phyloP scores from a whole-genome alignment of 2,888 invertebrate genomes.

The Drosophila multiciliata region DNA sequence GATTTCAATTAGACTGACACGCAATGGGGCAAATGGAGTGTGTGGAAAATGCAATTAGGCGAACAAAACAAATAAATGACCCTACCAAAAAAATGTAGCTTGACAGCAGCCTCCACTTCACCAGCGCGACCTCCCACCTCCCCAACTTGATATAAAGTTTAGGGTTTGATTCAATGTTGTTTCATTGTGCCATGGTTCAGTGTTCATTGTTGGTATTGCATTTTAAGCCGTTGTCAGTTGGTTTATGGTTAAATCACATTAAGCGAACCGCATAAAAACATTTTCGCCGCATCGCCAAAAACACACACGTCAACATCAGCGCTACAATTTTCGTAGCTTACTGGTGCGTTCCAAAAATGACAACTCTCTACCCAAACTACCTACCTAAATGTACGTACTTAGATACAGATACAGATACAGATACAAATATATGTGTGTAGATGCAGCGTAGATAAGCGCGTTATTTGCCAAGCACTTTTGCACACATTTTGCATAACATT shows the following conservation, averaged over 20 bases:
- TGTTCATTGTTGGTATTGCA: conserved; percentile 40
- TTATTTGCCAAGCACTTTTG: conserved; percentile 76
- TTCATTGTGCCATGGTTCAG: conserved; percentile 32
- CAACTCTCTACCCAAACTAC: conserved; percentile 20
- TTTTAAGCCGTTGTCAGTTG: conserved; percentile 61
- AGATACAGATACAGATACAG: conserved; percentile 26
- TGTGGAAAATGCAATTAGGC: conserved; percentile 73
- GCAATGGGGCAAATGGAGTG: conserved; percentile 20
- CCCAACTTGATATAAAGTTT: conserved; percentile 12
- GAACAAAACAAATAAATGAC: conserved; percentile 63
- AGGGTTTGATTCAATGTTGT: conserved; percentile 26
- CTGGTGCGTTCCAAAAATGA: conserved; percentile 64
- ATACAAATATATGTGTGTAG: conserved; percentile 26
- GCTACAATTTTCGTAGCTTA: conserved; percentile 13
- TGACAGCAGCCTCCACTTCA: not conserved
- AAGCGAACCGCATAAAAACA: conserved; percentile 80
- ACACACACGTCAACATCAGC: conserved; percentile 9
- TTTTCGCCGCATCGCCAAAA: conserved; percentile 57
- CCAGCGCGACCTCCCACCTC: too few relatives aligned
- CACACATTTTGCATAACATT: conserved; percentile 77
- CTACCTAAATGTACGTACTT: conserved; percentile 8
- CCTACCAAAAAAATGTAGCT: conserved; percentile 21
- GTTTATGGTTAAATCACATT: conserved; percentile 79
- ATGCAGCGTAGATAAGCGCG: conserved; percentile 24
- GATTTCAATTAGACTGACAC: conserved; percentile 57